phyloP scores from a whole-genome alignment of 1,140 invertebrate species.

The Heliconius hermathena region DNA sequence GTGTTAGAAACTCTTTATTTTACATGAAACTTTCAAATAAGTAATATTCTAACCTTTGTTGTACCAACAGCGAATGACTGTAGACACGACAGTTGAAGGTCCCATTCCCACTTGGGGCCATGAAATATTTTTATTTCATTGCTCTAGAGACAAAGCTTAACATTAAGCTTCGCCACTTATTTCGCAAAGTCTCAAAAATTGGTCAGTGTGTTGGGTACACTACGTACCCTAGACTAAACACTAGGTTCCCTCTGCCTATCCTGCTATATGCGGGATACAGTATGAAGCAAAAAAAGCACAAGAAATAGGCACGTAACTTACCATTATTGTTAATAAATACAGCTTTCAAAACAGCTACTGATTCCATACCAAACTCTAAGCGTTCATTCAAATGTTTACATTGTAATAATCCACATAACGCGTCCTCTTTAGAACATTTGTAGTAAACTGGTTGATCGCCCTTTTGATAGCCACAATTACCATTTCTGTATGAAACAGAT shows the following conservation, averaged over 20 bases:
- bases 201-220: too few relatives aligned
- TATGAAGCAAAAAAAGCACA: background rate
- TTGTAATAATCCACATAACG: constrained; percentile 23
- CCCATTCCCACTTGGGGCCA: too few relatives aligned
- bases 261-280: background rate
- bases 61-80: too few relatives aligned
- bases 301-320: background rate
- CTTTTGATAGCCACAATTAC: constrained; percentile 12
- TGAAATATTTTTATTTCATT: too few relatives aligned
- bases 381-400: constrained; percentile 29
- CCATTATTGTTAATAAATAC: constrained; percentile 23
- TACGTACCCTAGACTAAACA: too few relatives aligned
- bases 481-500: background rate
- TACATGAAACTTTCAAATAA: too few relatives aligned
- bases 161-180: too few relatives aligned
- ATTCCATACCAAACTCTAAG: constrained; percentile 11
- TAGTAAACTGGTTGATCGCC: constrained; percentile 11
- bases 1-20: too few relatives aligned
- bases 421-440: constrained; percentile 18
- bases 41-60: too few relatives aligned
- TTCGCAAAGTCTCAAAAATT: too few relatives aligned
- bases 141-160: too few relatives aligned
- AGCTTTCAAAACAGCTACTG: constrained; percentile 2
- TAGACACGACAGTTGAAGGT: too few relatives aligned
- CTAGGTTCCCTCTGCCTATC: background rate